phyloP scores from a whole-genome alignment of 1,140 invertebrate genomes.

The Tetramorium alpestre region DNA sequence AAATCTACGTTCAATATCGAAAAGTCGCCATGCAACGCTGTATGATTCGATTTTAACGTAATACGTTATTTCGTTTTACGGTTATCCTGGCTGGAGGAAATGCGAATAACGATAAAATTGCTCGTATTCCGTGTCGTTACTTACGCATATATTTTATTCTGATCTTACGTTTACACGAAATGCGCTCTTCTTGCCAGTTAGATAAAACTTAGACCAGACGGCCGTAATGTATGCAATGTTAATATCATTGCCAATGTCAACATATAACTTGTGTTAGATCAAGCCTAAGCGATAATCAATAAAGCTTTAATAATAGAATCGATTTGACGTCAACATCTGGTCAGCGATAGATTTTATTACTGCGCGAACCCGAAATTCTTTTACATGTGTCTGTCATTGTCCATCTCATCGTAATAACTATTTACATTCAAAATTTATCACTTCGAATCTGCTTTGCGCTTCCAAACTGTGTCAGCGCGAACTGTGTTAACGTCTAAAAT shows the following conservation, averaged over 20 bases:
- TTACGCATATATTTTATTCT: background rate
- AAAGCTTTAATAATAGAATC: constrained; percentile 42
- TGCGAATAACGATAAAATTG: background rate
- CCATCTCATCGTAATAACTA: background rate
- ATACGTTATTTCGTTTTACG: constrained; percentile 22
- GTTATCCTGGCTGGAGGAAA: background rate
- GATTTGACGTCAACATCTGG: constrained; percentile 9
- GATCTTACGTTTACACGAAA: background rate
- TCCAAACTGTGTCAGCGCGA: background rate
- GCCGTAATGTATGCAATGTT: background rate
- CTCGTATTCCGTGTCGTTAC: background rate
- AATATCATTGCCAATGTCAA: constrained; percentile 36
- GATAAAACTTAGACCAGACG: constrained; percentile 6
- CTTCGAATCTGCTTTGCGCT: background rate
- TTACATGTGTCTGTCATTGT: background rate
- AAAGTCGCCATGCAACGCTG: background rate
- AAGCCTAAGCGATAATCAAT: constrained; percentile 14
- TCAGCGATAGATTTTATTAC: constrained; percentile 22
- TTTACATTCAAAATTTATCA: background rate
- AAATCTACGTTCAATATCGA: constrained; percentile 1
- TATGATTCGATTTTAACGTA: background rate
- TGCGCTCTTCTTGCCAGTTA: background rate
- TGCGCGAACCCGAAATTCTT: background rate
- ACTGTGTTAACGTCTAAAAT: background rate
- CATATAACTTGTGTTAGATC: background rate